phyloP scores from a whole-genome alignment of 1,140 invertebrate genomes.

The Lamellibrachia luymesi region DNA sequence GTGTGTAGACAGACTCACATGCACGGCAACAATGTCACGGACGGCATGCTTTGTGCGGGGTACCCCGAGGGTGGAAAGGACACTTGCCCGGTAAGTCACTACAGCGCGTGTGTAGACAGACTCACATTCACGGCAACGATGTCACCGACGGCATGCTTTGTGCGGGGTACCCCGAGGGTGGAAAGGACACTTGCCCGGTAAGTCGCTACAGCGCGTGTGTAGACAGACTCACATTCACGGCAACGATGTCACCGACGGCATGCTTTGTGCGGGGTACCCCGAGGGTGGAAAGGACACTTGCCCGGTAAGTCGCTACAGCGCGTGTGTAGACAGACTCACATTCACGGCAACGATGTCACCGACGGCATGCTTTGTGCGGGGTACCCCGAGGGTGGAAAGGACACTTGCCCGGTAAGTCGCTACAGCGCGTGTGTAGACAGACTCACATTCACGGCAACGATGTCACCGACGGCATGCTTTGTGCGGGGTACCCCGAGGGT shows the following conservation, averaged over 20 bases:
- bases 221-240: conserved; percentile 16
- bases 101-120: conserved; percentile 15
- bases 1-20: conserved; percentile 17
- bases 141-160: conserved; percentile 75
- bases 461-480: conserved; percentile 73
- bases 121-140: conserved; percentile 14
- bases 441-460: conserved; percentile 15
- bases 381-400: conserved; percentile 83
- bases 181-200: conserved; percentile 80
- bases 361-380: conserved; percentile 87
- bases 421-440: conserved; percentile 15
- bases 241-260: conserved; percentile 51
- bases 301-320: conserved; percentile 68
- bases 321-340: conserved; percentile 16
- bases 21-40: conserved; percentile 22
- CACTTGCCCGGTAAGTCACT: conserved; percentile 77
- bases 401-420: conserved; percentile 78
- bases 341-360: conserved; percentile 23
- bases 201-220: conserved; percentile 2
- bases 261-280: conserved; percentile 92
- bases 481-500: conserved; percentile 86
- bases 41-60: conserved; percentile 87
- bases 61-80: conserved; percentile 85
- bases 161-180: conserved; percentile 85
- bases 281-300: conserved; percentile 82